Evolutionary conservation across 2,113 vertebrate genomes (phyloP).

Genomic region (Sander lucioperca): DNA sequence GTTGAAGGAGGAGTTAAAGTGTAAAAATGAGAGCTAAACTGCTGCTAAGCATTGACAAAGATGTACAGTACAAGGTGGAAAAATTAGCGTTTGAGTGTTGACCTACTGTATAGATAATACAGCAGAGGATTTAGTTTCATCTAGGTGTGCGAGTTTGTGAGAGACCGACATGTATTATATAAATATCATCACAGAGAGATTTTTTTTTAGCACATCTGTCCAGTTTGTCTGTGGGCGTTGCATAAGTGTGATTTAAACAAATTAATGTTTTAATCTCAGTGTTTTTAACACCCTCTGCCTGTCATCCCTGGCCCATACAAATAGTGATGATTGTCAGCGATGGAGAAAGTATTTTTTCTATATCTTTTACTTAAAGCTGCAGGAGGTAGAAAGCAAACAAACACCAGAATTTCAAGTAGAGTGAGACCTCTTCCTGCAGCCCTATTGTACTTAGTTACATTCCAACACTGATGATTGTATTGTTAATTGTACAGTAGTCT

Average conservation of each 20-base stretch:
- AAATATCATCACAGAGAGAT: background rate
- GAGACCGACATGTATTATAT: background rate
- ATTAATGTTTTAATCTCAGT: constrained; percentile 50
- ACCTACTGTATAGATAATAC: constrained; percentile 17
- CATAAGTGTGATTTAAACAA: constrained; percentile 33
- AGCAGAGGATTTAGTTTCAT: constrained; percentile 21
- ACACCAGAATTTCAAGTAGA: no score
- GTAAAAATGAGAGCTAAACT: constrained; percentile 43
- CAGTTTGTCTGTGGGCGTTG: constrained; percentile 10
- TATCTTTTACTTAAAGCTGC: background rate
- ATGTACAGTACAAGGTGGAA: constrained; percentile 21
- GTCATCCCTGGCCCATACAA: constrained; percentile 7
- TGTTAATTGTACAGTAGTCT: no score
- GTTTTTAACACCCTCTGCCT: constrained; percentile 29
- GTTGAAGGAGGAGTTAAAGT: constrained; percentile 35
- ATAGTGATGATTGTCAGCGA: background rate
- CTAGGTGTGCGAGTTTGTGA: constrained; percentile 36
- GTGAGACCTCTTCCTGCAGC: no score
- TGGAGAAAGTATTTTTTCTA: background rate
- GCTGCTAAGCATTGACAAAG: constrained; percentile 27
- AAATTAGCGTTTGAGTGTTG: constrained; percentile 41
- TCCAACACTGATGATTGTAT: no score
- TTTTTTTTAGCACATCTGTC: constrained; percentile 35
- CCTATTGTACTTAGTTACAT: no score
- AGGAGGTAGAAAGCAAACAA: no score